A percentile compares a stretch with the other conserved stretches of the same genome.
Evolutionary conservation across 2,888 invertebrate species (phyloP).

Genomic region (Cephus rjabovi): DNA sequence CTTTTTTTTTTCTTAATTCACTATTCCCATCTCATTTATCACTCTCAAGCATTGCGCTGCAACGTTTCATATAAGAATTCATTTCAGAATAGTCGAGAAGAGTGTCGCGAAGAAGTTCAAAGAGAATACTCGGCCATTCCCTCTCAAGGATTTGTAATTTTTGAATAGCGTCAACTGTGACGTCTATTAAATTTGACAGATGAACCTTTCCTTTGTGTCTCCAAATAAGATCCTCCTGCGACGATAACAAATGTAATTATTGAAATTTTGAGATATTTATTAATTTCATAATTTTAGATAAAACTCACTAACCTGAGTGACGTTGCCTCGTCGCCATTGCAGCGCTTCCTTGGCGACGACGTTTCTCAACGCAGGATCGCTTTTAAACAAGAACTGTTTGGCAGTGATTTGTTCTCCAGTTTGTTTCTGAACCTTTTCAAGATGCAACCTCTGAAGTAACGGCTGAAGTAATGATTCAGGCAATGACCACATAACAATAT

Average conservation of each 20-base stretch:
- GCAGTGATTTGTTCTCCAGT: constrained; percentile 61
- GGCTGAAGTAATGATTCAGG: constrained; percentile 85
- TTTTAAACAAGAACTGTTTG: constrained; percentile 63
- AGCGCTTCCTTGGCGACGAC: constrained; percentile 90
- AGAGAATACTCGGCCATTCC: constrained; percentile 82
- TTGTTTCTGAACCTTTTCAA: constrained; percentile 70
- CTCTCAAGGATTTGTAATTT: constrained; percentile 80
- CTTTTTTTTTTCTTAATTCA: constrained; percentile 4
- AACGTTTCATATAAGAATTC: constrained; percentile 80
- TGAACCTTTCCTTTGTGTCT: constrained; percentile 81
- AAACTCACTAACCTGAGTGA: constrained; percentile 64
- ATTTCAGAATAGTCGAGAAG: constrained; percentile 84
- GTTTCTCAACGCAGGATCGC: constrained; percentile 80
- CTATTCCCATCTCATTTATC: constrained; percentile 35
- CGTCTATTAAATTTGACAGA: constrained; percentile 77
- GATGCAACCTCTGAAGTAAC: constrained; percentile 77
- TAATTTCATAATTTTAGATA: neutral
- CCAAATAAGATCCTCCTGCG: constrained; percentile 79
- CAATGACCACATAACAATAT: constrained; percentile 82
- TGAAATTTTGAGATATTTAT: neutral
- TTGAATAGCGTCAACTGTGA: constrained; percentile 81
- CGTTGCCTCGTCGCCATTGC: constrained; percentile 78
- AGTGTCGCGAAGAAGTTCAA: constrained; percentile 82
- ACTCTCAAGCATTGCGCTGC: constrained; percentile 54
- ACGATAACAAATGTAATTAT: neutral